phyloP scores from a whole-genome alignment of 2,888 invertebrate genomes.

The Pollenia griseotomentosa region DNA sequence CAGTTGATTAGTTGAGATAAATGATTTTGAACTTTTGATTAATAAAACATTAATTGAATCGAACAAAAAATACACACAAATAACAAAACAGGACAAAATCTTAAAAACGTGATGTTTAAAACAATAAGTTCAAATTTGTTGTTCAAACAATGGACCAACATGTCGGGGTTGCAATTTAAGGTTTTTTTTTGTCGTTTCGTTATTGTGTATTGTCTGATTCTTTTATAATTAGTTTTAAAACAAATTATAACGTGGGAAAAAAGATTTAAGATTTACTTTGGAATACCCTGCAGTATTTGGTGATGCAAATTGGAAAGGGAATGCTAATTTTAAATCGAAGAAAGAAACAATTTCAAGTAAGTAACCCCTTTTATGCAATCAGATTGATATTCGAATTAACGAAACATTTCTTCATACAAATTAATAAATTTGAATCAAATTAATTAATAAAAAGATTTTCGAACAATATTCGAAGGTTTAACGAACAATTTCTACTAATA shows the following conservation, averaged over 20 bases:
- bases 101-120: slow-evolving; percentile 38
- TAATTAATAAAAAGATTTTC: too few relatives aligned
- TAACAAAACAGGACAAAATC: background rate
- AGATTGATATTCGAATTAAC: too few relatives aligned
- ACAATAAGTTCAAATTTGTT: slow-evolving; percentile 19
- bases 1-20: slow-evolving; percentile 74
- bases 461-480: too few relatives aligned
- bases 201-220: background rate
- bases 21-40: slow-evolving; percentile 70
- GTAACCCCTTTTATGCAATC: too few relatives aligned
- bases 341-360: too few relatives aligned
- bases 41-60: slow-evolving; percentile 50
- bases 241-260: slow-evolving; percentile 63
- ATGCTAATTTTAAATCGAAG: too few relatives aligned
- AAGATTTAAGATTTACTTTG: background rate
- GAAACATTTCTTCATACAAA: too few relatives aligned
- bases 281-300: background rate
- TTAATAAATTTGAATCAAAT: too few relatives aligned
- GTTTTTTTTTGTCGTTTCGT: slow-evolving; percentile 19
- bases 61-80: background rate
- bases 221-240: slow-evolving; percentile 33
- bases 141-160: slow-evolving; percentile 9
- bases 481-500: background rate
- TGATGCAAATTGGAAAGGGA: background rate
- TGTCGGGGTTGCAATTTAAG: slow-evolving; percentile 13